Percentiles rank a stretch among this genome's conserved stretches.
phyloP scores from a whole-genome alignment of 2,113 vertebrate genomes.

The Nipponia nippon region DNA sequence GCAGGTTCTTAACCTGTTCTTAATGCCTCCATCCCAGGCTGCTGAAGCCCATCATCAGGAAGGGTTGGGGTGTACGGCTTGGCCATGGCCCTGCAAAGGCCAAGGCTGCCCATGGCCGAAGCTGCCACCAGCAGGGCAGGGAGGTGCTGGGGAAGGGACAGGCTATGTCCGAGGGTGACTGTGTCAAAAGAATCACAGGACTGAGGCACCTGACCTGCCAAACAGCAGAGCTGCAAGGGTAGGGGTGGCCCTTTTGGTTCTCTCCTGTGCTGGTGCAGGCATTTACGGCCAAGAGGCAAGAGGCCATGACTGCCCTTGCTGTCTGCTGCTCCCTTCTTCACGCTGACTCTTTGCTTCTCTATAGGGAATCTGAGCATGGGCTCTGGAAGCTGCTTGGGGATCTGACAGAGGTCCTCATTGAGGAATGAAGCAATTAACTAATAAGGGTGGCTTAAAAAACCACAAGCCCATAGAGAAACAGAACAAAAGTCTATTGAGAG shows the following conservation, averaged over 20 bases:
- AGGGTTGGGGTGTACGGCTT: not conserved
- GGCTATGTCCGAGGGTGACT: not conserved
- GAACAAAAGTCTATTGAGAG: not conserved
- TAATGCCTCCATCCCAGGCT: not conserved
- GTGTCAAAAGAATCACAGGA: not conserved
- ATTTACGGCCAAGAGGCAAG: fast-evolving
- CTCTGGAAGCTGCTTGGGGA: not conserved
- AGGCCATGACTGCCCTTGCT: not conserved
- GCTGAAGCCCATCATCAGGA: not conserved
- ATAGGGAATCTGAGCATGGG: not conserved
- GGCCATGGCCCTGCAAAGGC: not conserved
- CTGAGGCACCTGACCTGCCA: not conserved
- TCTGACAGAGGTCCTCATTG: not conserved
- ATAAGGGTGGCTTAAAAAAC: not conserved
- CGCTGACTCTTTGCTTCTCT: not conserved
- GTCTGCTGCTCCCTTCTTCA: not conserved
- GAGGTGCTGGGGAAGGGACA: not conserved
- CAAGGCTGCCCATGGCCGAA: not conserved
- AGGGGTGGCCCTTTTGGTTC: not conserved
- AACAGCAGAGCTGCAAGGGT: not conserved
- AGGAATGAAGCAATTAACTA: not conserved
- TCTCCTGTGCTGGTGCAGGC: not conserved
- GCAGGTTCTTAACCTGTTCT: not conserved
- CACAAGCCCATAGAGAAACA: not conserved
- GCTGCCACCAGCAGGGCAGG: not conserved